Conservation (phyloP, 2,888 invertebrate species). For the Agriopis aurantiaria region DNA sequence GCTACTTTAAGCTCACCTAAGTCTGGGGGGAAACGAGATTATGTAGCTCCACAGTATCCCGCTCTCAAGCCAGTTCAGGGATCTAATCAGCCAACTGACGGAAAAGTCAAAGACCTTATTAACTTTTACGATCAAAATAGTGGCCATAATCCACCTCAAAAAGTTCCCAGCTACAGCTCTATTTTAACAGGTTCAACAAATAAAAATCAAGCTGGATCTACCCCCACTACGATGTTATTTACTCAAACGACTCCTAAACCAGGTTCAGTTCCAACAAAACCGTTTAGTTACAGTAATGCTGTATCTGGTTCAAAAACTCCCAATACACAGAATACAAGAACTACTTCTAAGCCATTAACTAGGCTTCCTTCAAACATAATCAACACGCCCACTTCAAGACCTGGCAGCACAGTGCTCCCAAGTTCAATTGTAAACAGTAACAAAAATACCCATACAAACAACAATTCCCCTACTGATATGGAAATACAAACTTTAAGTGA, state of each 20-base stretch:
- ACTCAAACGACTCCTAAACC: slow-evolving; percentile 48
- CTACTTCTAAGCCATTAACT: slow-evolving; percentile 55
- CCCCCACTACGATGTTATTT: slow-evolving; percentile 41
- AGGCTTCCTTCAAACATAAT: slow-evolving; percentile 33
- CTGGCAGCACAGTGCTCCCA: slow-evolving; percentile 66
- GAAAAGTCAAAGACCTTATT: slow-evolving; percentile 76
- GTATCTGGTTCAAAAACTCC: slow-evolving; percentile 66
- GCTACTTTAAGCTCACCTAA: slow-evolving; percentile 24
- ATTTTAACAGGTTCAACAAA: slow-evolving; percentile 61
- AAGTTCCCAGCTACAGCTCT: slow-evolving; percentile 75
- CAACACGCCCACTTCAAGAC: slow-evolving; percentile 50
- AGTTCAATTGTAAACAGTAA: slow-evolving; percentile 79
- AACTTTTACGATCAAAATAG: slow-evolving; percentile 70
- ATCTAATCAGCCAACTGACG: slow-evolving; percentile 53
- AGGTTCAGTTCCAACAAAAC: slow-evolving; percentile 58
- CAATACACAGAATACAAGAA: slow-evolving; percentile 39
- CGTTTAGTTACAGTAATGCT: slow-evolving; percentile 68
- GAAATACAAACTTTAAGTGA: slow-evolving; percentile 90
- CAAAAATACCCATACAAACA: slow-evolving; percentile 57
- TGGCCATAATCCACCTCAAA: slow-evolving; percentile 54
- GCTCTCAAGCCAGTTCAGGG: slow-evolving; percentile 51
- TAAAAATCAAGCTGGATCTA: slow-evolving; percentile 47
- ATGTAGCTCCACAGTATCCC: slow-evolving; percentile 68
- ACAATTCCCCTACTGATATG: slow-evolving; percentile 80
- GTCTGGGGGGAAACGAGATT: slow-evolving; percentile 65